Evolutionary conservation across 23 tunicate species (phyloP).

Genomic region (Styela plicata): DNA sequence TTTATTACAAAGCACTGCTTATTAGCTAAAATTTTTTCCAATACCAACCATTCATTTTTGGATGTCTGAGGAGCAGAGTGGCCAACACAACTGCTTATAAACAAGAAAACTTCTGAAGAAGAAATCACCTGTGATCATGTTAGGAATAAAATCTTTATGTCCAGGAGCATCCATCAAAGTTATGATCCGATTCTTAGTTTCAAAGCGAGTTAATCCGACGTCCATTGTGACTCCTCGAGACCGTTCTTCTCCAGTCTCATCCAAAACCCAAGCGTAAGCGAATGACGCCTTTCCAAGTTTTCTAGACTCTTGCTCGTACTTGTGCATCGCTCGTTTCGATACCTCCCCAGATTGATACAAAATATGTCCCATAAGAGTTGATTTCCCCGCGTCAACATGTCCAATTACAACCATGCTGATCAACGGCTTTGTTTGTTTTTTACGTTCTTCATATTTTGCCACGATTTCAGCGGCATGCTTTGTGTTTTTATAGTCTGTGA

Average conservation of each 20-base stretch:
- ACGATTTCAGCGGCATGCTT: slow-evolving; percentile 5
- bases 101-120: neutral
- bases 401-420: slow-evolving; percentile 92
- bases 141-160: slow-evolving; percentile 89
- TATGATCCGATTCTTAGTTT: slow-evolving; percentile 56
- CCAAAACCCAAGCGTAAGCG: slow-evolving; percentile 92
- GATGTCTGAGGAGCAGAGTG: too few relatives aligned
- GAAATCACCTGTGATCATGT: slow-evolving; percentile 82
- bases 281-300: slow-evolving; percentile 85
- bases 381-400: slow-evolving; percentile 97
- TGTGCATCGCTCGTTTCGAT: slow-evolving; percentile 72
- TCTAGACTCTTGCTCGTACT: slow-evolving; percentile 86
- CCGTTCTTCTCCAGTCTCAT: slow-evolving; percentile 89
- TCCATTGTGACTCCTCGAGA: slow-evolving; percentile 91
- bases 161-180: slow-evolving; percentile 97
- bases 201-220: slow-evolving; percentile 71
- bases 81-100: neutral
- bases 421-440: slow-evolving; percentile 40
- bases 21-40: too few relatives aligned
- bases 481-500: neutral
- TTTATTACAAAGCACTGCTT: too few relatives aligned
- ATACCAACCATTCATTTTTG: too few relatives aligned
- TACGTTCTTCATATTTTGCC: slow-evolving; percentile 43
- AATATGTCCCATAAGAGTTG: slow-evolving; percentile 95
- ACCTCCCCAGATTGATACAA: slow-evolving; percentile 65